phyloP scores from a whole-genome alignment of 64 coral and sea anemone genomes.

The Stichodactyla mertensii region DNA sequence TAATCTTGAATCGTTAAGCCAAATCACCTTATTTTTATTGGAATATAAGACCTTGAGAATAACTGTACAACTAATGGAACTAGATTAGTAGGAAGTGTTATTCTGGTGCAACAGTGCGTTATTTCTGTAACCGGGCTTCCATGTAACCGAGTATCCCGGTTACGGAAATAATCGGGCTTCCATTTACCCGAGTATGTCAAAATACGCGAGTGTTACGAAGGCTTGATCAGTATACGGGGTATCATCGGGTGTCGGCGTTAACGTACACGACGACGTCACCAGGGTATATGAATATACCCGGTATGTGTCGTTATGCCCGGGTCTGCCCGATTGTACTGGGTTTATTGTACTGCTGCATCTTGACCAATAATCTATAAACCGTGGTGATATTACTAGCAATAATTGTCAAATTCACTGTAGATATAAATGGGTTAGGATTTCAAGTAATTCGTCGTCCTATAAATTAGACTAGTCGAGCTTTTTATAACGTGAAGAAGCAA shows the following conservation, averaged over 20 bases:
- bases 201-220: too few relatives aligned
- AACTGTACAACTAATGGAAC: neutral
- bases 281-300: neutral
- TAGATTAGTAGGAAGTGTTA: neutral
- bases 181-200: neutral
- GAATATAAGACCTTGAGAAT: neutral
- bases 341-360: neutral
- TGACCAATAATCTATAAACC: neutral
- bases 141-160: neutral
- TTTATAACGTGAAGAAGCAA: neutral
- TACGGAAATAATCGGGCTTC: neutral
- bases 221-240: too few relatives aligned
- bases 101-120: neutral
- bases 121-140: neutral
- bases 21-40: slow-evolving; percentile 17
- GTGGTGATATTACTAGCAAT: neutral
- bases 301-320: neutral
- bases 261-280: neutral
- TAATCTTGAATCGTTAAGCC: neutral
- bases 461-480: neutral
- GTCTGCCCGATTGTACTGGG: neutral
- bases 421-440: neutral
- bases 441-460: neutral
- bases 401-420: neutral
- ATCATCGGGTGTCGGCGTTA: too few relatives aligned